Evolutionary conservation across 2,797 vertebrate species (phyloP), one percentile per base, ranked within the genome.

Genomic region (Pteropus rufus): DNA sequence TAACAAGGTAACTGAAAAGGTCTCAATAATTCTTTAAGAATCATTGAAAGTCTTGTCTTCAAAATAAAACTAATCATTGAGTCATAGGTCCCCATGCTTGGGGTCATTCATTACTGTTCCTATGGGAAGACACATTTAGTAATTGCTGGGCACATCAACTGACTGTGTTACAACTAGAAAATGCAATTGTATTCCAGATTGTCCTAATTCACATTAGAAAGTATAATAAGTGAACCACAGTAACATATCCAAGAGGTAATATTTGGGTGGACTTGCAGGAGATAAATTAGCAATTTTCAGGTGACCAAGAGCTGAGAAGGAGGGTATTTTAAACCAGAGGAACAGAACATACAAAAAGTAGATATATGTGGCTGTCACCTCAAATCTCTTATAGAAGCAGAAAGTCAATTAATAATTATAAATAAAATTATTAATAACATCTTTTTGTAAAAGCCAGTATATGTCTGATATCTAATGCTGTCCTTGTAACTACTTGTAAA

Each of bases 241-340:
- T 56, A 89, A 52, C 70, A 52, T 65, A 90, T 76, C 69, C 36
- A 70, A 70, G 65, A 64, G 56, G 81, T 70, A 85, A 81, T 31
- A 69, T 92, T 84, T 84, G 70, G 76, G 41, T 69, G 75, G 21
- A 19, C 70, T 88, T 89, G 29, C 75, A 81, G 41, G 75, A 93
- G 90, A 83, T 67, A 21, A 84, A 72, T 93, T 91, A 88, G 82
- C 49, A 81, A 29, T 72, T 90, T 89, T 94, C 75, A 54, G 54
- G 77, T 95, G 92, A 93, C 44, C 46, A 72, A 76, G 36, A 26
- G 9, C 69, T 85, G 49, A 75, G 49, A 69, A 81, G 52, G 56
- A 65, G 11, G 62, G 9, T 24, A 56, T 85, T 87, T 65, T 46
- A 65, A 94, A 73, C 16, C 77, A 77, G 39, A 91, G 26, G 41